Evolutionary conservation across 1,140 invertebrate species (phyloP), one percentile per base, ranked within the genome.

Genomic region (Andrena cerasifolii): DNA sequence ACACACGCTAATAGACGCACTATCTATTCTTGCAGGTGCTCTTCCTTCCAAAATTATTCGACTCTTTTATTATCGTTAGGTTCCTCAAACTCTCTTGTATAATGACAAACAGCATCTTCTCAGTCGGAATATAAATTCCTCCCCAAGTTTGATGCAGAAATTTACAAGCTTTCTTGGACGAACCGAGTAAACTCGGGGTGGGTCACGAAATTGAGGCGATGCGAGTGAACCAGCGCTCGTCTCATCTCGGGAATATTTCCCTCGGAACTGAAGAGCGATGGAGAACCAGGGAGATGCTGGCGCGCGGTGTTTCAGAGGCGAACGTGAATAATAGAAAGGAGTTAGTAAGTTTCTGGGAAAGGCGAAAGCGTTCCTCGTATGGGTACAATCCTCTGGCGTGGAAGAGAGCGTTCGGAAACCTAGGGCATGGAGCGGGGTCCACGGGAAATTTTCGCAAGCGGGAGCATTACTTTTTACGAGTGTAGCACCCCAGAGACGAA

Each of bases 391-490:
- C 21, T 77, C 53, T 14, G 26, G 3, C 28, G 45, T 45, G 36
- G 28, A 28, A 47, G 16, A 47, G 16, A 40, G 45, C 18, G 24
- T 31, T 66, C 21, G 21, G 12, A 59, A 26, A 12, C 8, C 4
- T 51, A 45, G 18, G n/a, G n/a, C n/a, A n/a, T n/a, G n/a, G 21
- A 12, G 18, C 1, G 31, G 31, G 31, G 40, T 33, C 12, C 43
- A 12, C 47, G 40, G 49, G 26, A 66, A 58, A 51, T 47, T 47
- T 66, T 54, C 49, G 47, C 58, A 58, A 61, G 65, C 28, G 28
- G 6, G 40, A 31, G 59, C 58, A 54, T 83, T 82, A 79, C 63
- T 83, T 82, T 82, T 82, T 83, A 78, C 70, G 70, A 82, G 31
- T 61, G 82, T 66, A 40, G 65, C 36, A 79, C 70, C 72, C 70